Evolutionary conservation across 2,113 vertebrate species (phyloP).

Genomic region (Carassius gibelio): DNA sequence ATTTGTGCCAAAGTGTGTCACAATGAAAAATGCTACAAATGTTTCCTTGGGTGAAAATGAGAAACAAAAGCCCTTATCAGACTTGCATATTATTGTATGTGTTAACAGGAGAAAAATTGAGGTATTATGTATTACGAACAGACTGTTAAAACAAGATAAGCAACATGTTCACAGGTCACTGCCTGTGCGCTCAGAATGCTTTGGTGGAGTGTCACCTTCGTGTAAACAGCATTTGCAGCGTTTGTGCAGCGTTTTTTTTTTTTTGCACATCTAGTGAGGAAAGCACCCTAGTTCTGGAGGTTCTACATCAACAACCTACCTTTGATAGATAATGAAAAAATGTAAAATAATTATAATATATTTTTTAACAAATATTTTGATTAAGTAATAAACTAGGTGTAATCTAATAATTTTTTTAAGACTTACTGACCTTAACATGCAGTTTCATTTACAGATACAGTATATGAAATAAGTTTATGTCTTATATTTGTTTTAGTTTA

Average conservation of each 20-base stretch:
- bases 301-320: background rate
- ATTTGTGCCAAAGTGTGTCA: conserved; percentile 67
- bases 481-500: too few relatives aligned
- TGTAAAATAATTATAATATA: background rate
- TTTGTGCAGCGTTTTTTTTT: background rate
- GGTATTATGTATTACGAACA: conserved; percentile 70
- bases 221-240: background rate
- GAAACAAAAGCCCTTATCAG: conserved; percentile 80
- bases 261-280: background rate
- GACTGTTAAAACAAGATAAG: conserved; percentile 83
- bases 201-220: conserved; percentile 23
- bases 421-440: background rate
- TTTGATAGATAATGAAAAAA: background rate
- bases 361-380: background rate
- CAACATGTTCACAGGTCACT: conserved; percentile 58
- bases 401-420: too few relatives aligned
- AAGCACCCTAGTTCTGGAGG: background rate
- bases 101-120: conserved; percentile 77
- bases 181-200: conserved; percentile 25
- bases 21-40: conserved; percentile 75
- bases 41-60: conserved; percentile 73
- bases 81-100: conserved; percentile 74
- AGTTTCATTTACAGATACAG: too few relatives aligned
- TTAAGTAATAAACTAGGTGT: too few relatives aligned
- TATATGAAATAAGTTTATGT: too few relatives aligned